These are phyloP conservation scores for Sphaerophoria rueppellii DNA, from an alignment of 2,888 invertebrate genomes.

Conservation along the genomic window DNA sequence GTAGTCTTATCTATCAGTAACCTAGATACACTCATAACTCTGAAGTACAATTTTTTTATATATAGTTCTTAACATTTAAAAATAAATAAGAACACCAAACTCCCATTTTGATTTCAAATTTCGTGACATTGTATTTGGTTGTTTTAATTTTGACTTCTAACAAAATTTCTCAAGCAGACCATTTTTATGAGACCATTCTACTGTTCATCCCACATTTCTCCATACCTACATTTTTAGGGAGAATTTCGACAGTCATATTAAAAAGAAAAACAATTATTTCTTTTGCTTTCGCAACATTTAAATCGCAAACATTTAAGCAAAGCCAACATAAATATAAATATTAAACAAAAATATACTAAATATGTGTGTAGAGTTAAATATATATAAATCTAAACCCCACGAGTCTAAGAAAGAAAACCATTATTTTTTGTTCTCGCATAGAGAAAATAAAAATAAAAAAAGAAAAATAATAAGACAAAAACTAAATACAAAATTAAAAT, in stretches of 20 bases:
- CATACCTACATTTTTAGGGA: neutral
- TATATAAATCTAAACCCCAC: conserved; percentile 68
- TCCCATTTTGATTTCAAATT: too few relatives aligned
- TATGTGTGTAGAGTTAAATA: conserved; percentile 74
- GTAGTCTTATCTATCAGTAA: too few relatives aligned
- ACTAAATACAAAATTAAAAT: too few relatives aligned
- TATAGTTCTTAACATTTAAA: too few relatives aligned
- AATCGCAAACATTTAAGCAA: conserved; percentile 59
- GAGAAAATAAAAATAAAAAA: conserved; percentile 61
- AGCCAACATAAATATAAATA: conserved; percentile 71
- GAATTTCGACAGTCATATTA: conserved; percentile 4
- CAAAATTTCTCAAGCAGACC: too few relatives aligned
- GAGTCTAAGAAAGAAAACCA: conserved; percentile 56
- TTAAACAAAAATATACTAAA: conserved; percentile 71
- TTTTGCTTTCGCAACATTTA: conserved; percentile 74
- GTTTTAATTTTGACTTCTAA: too few relatives aligned
- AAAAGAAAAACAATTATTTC: conserved; percentile 1
- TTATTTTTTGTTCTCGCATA: conserved; percentile 56
- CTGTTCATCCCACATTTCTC: conserved; percentile 8
- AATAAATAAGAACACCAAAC: too few relatives aligned
- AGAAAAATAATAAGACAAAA: conserved; percentile 64
- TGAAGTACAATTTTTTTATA: too few relatives aligned
- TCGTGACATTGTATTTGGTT: too few relatives aligned
- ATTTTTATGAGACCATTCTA: conserved; percentile 6
- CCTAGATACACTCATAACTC: too few relatives aligned